Conservation (phyloP, 2,888 invertebrate genomes). For the Ectemnius lituratus region DNA sequence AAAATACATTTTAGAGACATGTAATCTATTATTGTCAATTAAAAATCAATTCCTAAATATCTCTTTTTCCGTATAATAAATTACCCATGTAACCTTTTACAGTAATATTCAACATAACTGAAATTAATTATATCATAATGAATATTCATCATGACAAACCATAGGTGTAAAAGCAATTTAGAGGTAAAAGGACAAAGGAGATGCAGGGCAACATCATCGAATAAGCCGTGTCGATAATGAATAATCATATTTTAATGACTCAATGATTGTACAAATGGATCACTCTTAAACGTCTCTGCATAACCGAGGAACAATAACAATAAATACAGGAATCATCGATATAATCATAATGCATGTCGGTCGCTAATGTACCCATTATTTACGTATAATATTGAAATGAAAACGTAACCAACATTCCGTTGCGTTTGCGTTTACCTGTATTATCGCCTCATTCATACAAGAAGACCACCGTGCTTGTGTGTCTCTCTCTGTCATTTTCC, state of each 20-base stretch:
- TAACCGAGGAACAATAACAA: slow-evolving; percentile 77
- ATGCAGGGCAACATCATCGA: background rate
- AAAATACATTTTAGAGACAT: too few species aligned
- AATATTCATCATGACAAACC: too few species aligned
- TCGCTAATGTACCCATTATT: slow-evolving; percentile 45
- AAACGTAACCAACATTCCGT: slow-evolving; percentile 50
- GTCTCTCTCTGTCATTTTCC: slow-evolving; percentile 16
- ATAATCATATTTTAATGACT: slow-evolving; percentile 78
- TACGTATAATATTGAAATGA: slow-evolving; percentile 48
- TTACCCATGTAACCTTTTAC: too few species aligned
- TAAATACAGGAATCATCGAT: slow-evolving; percentile 71
- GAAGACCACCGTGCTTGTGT: slow-evolving; percentile 13
- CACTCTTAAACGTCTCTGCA: slow-evolving; percentile 74
- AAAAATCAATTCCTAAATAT: too few species aligned
- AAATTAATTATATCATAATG: too few species aligned
- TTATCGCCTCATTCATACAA: slow-evolving; percentile 28
- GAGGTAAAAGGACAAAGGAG: background rate
- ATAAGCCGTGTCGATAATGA: slow-evolving; percentile 65
- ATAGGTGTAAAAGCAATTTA: too few species aligned
- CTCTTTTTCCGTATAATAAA: too few species aligned
- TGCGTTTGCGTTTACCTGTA: slow-evolving; percentile 26
- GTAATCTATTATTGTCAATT: too few species aligned
- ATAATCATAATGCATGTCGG: slow-evolving; percentile 68
- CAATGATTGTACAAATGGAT: slow-evolving; percentile 78
- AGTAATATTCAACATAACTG: too few species aligned